Evolutionary conservation across 2,113 vertebrate genomes (phyloP).

Genomic region (Strigops habroptila): DNA sequence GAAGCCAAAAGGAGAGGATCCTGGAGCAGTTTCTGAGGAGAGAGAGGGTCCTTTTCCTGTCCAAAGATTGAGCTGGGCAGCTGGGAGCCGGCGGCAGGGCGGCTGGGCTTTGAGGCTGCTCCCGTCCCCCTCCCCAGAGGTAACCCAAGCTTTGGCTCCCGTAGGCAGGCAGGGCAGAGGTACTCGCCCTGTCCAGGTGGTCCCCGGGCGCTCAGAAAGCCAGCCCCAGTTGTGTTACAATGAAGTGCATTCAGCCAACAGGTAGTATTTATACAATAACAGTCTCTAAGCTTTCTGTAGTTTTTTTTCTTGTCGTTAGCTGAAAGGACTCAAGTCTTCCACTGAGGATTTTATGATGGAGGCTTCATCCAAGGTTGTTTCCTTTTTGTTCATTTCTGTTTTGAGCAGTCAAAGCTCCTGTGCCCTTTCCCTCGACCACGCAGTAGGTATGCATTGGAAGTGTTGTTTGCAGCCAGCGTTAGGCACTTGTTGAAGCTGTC

Average conservation of each 20-base stretch:
- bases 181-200: not conserved
- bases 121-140: not conserved
- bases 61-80: conserved; percentile 39
- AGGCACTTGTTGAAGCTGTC: conserved; percentile 6
- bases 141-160: not conserved
- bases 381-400: conserved; percentile 47
- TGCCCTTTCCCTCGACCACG: conserved; percentile 70
- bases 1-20: conserved; percentile 66
- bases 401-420: conserved; percentile 65
- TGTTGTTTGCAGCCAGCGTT: conserved; percentile 46
- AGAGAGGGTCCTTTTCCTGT: conserved; percentile 38
- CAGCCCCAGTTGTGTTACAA: conserved; percentile 48
- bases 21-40: conserved; percentile 27
- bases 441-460: conserved; percentile 67
- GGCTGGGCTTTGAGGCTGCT: not conserved
- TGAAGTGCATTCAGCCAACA: conserved; percentile 75
- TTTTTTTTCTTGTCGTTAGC: conserved; percentile 69
- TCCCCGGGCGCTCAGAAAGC: not conserved
- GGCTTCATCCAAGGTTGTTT: conserved; percentile 69
- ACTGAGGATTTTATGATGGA: conserved; percentile 76
- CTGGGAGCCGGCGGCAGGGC: not conserved
- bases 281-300: conserved; percentile 68
- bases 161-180: not conserved
- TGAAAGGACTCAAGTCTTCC: conserved; percentile 86
- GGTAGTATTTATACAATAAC: conserved; percentile 57